These are phyloP conservation scores for Cheirogaleus medius DNA, from an alignment of 2,113 vertebrate genomes.

Conservation along the genomic window DNA sequence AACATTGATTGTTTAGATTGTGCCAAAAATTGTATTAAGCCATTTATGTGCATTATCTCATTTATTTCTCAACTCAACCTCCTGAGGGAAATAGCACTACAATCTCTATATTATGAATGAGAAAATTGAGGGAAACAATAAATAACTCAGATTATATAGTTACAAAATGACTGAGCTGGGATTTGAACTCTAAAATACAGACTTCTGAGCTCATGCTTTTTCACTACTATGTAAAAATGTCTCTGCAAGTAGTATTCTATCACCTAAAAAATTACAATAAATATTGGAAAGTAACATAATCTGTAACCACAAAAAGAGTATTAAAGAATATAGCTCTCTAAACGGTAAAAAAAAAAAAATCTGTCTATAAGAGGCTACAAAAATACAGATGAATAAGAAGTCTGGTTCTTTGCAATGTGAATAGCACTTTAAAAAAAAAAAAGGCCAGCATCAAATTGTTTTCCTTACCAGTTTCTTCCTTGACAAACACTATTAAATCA, in stretches of 20 bases:
- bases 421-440: not conserved
- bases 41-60: not conserved
- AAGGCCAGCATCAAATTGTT: constrained; percentile 1
- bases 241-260: not conserved
- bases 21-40: not conserved
- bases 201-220: not conserved
- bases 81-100: not conserved
- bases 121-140: not conserved
- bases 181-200: not conserved
- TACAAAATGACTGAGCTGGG: not conserved
- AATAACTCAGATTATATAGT: not conserved
- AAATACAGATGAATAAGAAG: not conserved
- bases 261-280: constrained; percentile 6
- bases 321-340: not conserved
- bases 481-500: constrained; percentile 57
- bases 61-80: not conserved
- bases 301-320: not conserved
- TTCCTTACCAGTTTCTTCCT: constrained; percentile 15
- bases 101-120: not conserved
- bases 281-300: not conserved
- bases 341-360: not conserved
- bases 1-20: not conserved
- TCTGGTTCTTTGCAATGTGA: not conserved
- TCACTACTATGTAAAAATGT: not conserved
- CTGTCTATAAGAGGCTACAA: not conserved